Evolutionary conservation across 1,140 invertebrate species (phyloP), one percentile per base, ranked within the genome.

Genomic region (Branchinecta lindahli): DNA sequence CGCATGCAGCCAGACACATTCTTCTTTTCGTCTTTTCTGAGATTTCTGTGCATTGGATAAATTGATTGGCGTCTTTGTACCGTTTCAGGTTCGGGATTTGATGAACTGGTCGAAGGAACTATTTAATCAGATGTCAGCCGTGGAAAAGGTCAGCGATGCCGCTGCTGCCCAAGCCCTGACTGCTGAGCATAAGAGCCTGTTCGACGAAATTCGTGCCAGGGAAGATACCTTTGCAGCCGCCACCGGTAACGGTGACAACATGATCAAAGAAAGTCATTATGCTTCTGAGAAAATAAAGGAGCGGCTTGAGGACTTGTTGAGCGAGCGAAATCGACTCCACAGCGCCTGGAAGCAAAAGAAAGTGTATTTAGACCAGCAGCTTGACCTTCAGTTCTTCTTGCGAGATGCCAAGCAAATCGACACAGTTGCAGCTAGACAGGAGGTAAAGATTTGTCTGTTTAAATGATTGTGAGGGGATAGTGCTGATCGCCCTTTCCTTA

Each of bases 321-420:
- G 89, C 69, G 90, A 92, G 76, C 82, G 90, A 3, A 86, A 88
- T 66, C 85, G 85, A 69, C 80, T 96, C 20, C 88, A 91, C 73
- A 84, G 85, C 0, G 88, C 89, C 0, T 97, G 94, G 92, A 89
- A 92, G 70, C 84, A 88, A 44, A 90, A 93, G 75, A 92, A 94
- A 77, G 85, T 94, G 4, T 88, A 92, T 74, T 80, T 98, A 33
- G 92, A 96, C 78, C 94, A 99, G 78, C 82, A 96, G 66, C 93
- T 95, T 72, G 94, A 98, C 78, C 81, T 95, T 69, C 93, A 97
- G 77, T 90, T 92, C 76, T 98, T 98, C 85, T 80, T 96, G 66
- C 83, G 94, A 45, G 96, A 98, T 81, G 92, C 92, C 12, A 94
- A 95, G 77, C 90, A 95, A 78, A 84, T 98, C 33, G 90, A 97